Evolutionary conservation across 2,113 vertebrate genomes (phyloP), one percentile per base, ranked within the genome.

Genomic region (Misgurnus anguillicaudatus): DNA sequence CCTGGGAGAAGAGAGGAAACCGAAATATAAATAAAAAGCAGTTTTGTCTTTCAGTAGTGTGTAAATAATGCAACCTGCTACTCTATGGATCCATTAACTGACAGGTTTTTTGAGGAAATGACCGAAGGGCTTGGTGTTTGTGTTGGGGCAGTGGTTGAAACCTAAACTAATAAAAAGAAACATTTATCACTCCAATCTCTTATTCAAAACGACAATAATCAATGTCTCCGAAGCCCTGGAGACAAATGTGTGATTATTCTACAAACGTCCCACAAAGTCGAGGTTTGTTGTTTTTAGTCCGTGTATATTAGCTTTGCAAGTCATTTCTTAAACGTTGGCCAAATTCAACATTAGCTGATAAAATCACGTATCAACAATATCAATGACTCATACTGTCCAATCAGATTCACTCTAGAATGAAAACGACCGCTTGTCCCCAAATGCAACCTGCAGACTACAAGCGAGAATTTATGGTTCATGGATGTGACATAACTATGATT

Each of bases 21-120:
- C 42, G 81, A 88, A 86, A 91, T 91, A 88, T 87, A 91, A 92
- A 92, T 89, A 91, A 55, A 53, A 42, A 45, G 51, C 62, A 85
- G 83, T 84, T 86, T 84, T 92, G 89, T 91, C 88, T 90, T 87
- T 86, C n/a, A 16, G 13, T 14, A 71, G 84, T 85, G 77, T 80
- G 85, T 87, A 90, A 91, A 92, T 89, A 90, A 69, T 70, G 60
- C 85, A 80, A 78, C 80, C 78, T 84, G 75, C 87, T 90, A 85
- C 60, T 83, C 87, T 82, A 82, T 80, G 87, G 90, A 91, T 89
- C 19, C 79, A 79, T 90, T 83, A 82, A 80, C 72, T 66, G 62
- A 84, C 64, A 45, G 41, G 16, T 17, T 17, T 60, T 75, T 17
- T 38, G 45, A 72, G 62, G 51, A 78, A 57, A 64, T 62, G 21